Percentiles rank a stretch among this genome's conserved stretches.
These are phyloP conservation scores for Phaedon cochleariae DNA, from an alignment of 2,888 invertebrate genomes.

Conservation along the genomic window DNA sequence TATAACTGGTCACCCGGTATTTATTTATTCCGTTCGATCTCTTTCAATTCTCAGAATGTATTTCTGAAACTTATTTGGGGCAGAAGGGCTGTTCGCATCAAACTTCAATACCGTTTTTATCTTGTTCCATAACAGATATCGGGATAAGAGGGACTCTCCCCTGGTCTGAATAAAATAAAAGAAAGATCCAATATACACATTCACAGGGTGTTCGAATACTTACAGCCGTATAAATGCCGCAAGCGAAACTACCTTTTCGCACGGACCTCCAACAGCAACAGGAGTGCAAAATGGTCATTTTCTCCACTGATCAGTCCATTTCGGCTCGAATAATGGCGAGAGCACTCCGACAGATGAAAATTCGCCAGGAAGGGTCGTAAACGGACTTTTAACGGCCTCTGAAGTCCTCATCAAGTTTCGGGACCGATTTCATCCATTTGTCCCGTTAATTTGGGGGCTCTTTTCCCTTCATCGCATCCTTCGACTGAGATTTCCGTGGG, in stretches of 20 bases:
- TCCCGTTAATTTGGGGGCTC: constrained; percentile 22
- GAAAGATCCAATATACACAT: too few relatives aligned
- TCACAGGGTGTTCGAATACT: constrained; percentile 55
- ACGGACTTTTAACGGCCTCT: constrained; percentile 26
- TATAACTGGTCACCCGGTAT: too few relatives aligned
- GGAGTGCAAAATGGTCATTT: constrained; percentile 77
- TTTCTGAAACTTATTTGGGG: too few relatives aligned
- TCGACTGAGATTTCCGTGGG: neutral
- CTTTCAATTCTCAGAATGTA: too few relatives aligned
- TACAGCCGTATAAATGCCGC: constrained; percentile 77
- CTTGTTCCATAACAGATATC: too few relatives aligned
- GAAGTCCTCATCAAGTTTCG: constrained; percentile 26
- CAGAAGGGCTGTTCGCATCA: too few relatives aligned
- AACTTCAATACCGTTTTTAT: too few relatives aligned
- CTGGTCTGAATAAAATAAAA: too few relatives aligned
- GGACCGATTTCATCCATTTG: constrained; percentile 25
- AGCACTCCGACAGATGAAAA: neutral
- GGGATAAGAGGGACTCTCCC: too few relatives aligned
- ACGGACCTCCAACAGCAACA: constrained; percentile 82
- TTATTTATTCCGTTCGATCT: too few relatives aligned
- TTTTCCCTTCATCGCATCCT: constrained; percentile 7
- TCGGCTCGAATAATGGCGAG: neutral
- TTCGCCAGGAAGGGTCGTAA: neutral
- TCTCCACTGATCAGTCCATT: constrained; percentile 15
- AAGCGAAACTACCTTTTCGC: constrained; percentile 77